phyloP scores from a whole-genome alignment of 2,113 vertebrate genomes.

The Xiphophorus maculatus region DNA sequence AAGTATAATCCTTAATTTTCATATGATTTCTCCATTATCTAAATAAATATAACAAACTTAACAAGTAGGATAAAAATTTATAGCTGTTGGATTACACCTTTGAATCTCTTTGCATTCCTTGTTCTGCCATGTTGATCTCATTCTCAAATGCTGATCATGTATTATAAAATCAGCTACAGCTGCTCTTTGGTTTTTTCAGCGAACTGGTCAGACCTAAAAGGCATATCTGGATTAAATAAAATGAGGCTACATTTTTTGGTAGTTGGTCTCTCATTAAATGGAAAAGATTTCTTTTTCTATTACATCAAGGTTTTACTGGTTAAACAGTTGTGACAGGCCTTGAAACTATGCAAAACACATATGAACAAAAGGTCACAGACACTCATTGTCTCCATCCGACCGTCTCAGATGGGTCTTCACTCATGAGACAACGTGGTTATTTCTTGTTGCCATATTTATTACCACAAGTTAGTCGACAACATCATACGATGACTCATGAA shows the following conservation, averaged over 20 bases:
- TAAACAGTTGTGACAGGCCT: constrained; percentile 9
- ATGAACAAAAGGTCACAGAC: neutral
- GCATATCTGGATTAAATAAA: constrained; percentile 25
- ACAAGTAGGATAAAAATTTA: neutral
- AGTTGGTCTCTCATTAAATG: constrained; percentile 44
- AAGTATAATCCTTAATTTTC: no score
- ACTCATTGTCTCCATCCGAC: neutral
- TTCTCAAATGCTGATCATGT: constrained; percentile 29
- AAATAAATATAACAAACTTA: no score
- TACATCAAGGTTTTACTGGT: constrained; percentile 1
- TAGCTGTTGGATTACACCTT: neutral
- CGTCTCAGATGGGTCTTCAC: constrained; percentile 11
- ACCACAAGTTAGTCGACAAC: constrained; percentile 7
- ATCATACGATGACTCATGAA: constrained; percentile 34
- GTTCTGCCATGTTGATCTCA: neutral
- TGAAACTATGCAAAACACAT: constrained; percentile 40
- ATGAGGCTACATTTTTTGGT: constrained; percentile 8
- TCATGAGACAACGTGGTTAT: neutral
- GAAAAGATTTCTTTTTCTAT: constrained; percentile 40
- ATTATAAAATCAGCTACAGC: constrained; percentile 13
- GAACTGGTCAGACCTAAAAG: constrained; percentile 33
- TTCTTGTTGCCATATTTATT: neutral
- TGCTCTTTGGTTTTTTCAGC: constrained; percentile 37
- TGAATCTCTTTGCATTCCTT: neutral
- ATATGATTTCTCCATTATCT: no score